Evolutionary conservation across 2,113 vertebrate species (phyloP), one percentile per base, ranked within the genome.

Genomic region (Butastur rufipennis): DNA sequence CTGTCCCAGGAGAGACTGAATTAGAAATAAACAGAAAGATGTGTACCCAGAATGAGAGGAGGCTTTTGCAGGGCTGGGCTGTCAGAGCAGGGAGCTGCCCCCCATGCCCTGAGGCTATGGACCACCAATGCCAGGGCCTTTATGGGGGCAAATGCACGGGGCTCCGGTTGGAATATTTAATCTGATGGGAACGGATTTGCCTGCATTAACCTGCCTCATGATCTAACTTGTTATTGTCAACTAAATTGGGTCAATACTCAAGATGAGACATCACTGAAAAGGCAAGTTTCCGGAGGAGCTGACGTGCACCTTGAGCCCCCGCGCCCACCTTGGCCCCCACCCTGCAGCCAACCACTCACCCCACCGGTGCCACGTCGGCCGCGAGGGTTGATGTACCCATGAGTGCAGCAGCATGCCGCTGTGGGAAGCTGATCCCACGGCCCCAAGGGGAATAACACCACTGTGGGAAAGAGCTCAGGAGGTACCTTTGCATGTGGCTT

Each of bases 361-460:
- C 23, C 6, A 31, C n/a, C 19, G 31, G 31, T 2, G 10, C 58
- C 4, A 3, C 0, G 2, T 13, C 1, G 2, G 59, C 50, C 5
- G 0, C 0, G 4, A 45, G 32, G 53, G 10, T 29, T 1, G 7
- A 1, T 6, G 38, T 10, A 13, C 18, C 18, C 8, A 0, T 1
- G 5, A 38, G 16, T 0, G 1, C 0, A 0, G 29, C 2, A 6
- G 13, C 2, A 7, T 31, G 21, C 2, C 4, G 1, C 36, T 14
- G 50, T 5, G 2, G 34, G 42, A 59, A 82, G 22, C 31, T 0
- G 2, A 58, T 36, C 67, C 68, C 6, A 1, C 17, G 29, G 14
- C 31, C 50, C 40, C 1, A 1, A 42, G 5, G 40, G 78, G 40
- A 47, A 15, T 16, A 42, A 53, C 0, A 0, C 21, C 42, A 7